These are phyloP conservation scores for Miichthys miiuy DNA, from an alignment of 2,797 vertebrate genomes.

Conservation along the genomic window DNA sequence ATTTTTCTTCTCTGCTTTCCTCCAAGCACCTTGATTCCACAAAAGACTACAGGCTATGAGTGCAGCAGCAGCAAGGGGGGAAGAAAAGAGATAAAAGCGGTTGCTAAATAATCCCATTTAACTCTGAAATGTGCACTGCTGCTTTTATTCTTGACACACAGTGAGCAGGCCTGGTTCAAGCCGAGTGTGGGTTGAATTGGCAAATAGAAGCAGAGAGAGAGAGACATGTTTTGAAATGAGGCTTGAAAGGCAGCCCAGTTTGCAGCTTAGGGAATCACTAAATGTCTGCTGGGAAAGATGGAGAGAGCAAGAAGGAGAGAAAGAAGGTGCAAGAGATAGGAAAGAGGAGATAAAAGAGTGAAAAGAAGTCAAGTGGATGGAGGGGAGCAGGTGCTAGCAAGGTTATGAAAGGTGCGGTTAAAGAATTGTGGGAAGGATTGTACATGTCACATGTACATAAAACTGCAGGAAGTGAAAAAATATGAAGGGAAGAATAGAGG, in stretches of 20 bases:
- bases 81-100: constrained; percentile 69
- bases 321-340: background rate
- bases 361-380: constrained; percentile 42
- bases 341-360: constrained; percentile 64
- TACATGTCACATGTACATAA: constrained; percentile 11
- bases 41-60: constrained; percentile 68
- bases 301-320: constrained; percentile 26
- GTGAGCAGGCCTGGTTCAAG: constrained; percentile 65
- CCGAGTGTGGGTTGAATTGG: constrained; percentile 73
- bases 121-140: constrained; percentile 77
- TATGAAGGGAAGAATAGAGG: constrained; percentile 14
- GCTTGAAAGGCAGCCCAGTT: constrained; percentile 77
- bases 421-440: constrained; percentile 17
- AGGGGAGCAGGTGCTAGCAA: constrained; percentile 58
- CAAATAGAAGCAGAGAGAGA: constrained; percentile 72
- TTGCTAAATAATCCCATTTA: constrained; percentile 80
- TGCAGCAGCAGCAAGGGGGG: constrained; percentile 55
- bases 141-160: constrained; percentile 76
- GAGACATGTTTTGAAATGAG: constrained; percentile 78
- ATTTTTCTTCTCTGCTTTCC: constrained; percentile 51
- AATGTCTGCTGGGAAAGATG: constrained; percentile 74
- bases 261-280: constrained; percentile 74
- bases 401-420: constrained; percentile 50
- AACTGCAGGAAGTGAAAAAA: constrained; percentile 24
- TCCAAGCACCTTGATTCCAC: constrained; percentile 61